Evolutionary conservation across 2,888 invertebrate species (phyloP).

Genomic region (Temnothorax ravouxi): DNA sequence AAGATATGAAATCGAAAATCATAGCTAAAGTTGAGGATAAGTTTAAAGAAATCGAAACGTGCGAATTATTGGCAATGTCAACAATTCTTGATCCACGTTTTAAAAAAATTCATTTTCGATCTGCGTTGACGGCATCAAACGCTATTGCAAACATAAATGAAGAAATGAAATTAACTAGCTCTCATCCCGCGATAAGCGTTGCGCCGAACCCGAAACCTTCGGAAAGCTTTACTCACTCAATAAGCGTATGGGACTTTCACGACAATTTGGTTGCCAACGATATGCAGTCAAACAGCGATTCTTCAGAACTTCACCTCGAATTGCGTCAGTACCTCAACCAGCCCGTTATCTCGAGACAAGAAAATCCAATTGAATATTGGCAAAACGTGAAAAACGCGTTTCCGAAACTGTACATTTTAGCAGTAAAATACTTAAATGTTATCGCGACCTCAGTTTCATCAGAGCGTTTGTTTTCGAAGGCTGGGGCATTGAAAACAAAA

Average conservation of each 20-base stretch:
- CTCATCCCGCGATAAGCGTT: neutral
- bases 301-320: neutral
- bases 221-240: neutral
- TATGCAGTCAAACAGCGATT: neutral
- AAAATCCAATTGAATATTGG: neutral
- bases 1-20: neutral
- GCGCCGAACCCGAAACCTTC: neutral
- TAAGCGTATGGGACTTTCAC: neutral
- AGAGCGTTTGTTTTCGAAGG: too few species aligned
- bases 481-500: too few species aligned
- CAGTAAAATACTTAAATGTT: neutral
- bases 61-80: neutral
- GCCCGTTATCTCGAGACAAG: neutral
- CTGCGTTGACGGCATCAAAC: neutral
- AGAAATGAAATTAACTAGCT: neutral
- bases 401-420: neutral
- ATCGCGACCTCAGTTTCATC: too few species aligned
- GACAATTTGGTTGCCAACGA: neutral
- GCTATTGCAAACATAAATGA: neutral
- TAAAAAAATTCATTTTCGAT: neutral
- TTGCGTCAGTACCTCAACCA: neutral
- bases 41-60: neutral
- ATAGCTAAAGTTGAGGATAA: conserved; percentile 1
- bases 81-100: neutral
- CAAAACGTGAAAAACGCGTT: neutral